Base-by-base conservation (phyloP, 2,888 invertebrate genomes). In the Tachystola acroxantha region DNA sequence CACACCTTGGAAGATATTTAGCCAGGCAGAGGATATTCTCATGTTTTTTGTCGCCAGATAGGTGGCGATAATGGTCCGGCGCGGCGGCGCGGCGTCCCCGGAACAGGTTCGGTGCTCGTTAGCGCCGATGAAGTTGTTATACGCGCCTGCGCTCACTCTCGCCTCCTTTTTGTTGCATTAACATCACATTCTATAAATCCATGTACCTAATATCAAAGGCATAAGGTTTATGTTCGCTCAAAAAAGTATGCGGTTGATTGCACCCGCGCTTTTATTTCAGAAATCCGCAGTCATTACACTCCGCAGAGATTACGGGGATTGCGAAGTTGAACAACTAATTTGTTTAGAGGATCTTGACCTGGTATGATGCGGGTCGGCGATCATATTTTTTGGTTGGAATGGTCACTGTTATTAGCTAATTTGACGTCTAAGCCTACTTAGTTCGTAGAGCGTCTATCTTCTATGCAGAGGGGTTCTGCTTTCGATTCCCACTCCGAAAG, bases 111-210 rank as follows among this genome's bases (percentile, higher is more conserved):
- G 20, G 29, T 32, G 62, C 68, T 78, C 68, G 78, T 82, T 81
- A 79, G 74, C 74, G 67, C 67, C 71, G 62, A 84, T 84, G 78
- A 82, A 82, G 85, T 78, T 82, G 85, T 85, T 75, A 78, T 67
- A 75, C 64, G 61, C 64, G 70, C 55, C 57, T 62, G 53, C 61
- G 73, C 72, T 62, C 76, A 64, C 61, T 73, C 72, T 62, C 77
- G 65, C 79, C 70, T 10, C n/a, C 10, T 30, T 80, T 76, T 80
- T 70, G 46, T 65, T 46, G 27, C 6, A 10, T 16, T 16, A 16
- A 16, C 16, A n/a, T 4, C 20, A 16, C 16, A 16, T 7, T 20
- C 24, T n/a, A 24, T 16, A 6, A 16, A 16, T 16, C 16, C 16
- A 6, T 3, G 6, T 16, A 16, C 16, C 16, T 16, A 4, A 16